A percentile compares a stretch with the other conserved stretches of the same genome.
phyloP scores from a whole-genome alignment of 2,797 vertebrate species.

The Sarcoramphus papa region DNA sequence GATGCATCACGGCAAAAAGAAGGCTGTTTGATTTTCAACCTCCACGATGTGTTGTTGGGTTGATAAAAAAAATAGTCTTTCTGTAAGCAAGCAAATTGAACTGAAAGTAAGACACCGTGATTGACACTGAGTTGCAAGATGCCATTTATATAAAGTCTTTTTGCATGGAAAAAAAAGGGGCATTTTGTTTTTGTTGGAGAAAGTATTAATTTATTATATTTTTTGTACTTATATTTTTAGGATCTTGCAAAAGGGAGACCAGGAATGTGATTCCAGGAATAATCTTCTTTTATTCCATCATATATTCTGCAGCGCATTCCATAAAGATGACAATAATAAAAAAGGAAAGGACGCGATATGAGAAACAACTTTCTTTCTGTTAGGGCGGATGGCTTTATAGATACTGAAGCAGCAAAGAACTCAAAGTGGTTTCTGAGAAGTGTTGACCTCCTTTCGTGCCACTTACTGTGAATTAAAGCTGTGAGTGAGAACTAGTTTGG shows the following conservation, averaged over 20 bases:
- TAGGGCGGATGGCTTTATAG: constrained; percentile 60
- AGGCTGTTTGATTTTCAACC: constrained; percentile 39
- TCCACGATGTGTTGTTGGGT: neutral
- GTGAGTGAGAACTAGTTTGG: constrained; percentile 79
- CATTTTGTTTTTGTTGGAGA: neutral
- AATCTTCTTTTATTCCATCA: neutral
- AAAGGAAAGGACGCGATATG: constrained; percentile 31
- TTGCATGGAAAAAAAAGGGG: neutral
- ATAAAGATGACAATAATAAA: constrained; percentile 54
- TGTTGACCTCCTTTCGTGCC: constrained; percentile 79
- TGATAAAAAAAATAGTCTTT: constrained; percentile 18
- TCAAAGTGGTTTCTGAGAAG: constrained; percentile 74
- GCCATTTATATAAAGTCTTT: neutral
- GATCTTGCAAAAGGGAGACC: neutral
- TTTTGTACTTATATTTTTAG: neutral
- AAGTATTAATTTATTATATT: neutral
- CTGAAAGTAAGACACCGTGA: neutral
- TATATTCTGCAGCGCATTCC: constrained; percentile 37
- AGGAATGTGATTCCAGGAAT: neutral
- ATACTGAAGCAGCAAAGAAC: constrained; percentile 69
- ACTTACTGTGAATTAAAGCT: constrained; percentile 84
- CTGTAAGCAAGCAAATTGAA: constrained; percentile 17
- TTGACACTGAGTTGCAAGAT: constrained; percentile 1
- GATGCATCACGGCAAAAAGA: constrained; percentile 36
- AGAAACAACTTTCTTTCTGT: constrained; percentile 56